phyloP scores from a whole-genome alignment of 2,113 vertebrate species.

The Rhipidura dahli region DNA sequence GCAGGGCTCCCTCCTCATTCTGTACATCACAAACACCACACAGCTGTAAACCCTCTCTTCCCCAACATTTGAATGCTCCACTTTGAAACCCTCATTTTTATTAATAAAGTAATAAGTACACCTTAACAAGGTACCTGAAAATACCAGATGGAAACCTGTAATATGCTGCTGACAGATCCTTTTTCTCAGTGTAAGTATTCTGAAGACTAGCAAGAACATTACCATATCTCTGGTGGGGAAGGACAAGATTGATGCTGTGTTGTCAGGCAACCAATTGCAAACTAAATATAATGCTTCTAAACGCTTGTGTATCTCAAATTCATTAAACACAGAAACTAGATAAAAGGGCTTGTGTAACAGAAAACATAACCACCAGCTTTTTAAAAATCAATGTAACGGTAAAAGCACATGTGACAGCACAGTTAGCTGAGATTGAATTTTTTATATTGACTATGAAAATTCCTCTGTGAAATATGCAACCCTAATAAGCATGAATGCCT shows the following conservation, averaged over 20 bases:
- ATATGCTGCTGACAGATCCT: neutral
- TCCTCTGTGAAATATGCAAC: neutral
- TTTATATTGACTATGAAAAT: neutral
- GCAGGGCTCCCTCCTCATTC: neutral
- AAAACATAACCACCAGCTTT: neutral
- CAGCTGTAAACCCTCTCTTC: neutral
- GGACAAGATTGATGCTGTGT: neutral
- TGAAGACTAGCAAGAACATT: neutral
- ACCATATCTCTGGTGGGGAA: neutral
- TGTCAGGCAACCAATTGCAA: constrained; percentile 22
- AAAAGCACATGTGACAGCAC: neutral
- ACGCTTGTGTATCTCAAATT: neutral
- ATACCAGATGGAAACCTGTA: neutral
- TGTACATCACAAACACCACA: neutral
- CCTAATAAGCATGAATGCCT: neutral
- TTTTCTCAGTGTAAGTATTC: neutral
- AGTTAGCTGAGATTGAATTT: neutral
- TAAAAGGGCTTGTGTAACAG: neutral
- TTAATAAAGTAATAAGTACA: neutral
- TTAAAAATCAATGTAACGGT: neutral
- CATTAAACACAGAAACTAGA: neutral
- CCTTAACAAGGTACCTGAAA: neutral
- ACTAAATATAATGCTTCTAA: neutral
- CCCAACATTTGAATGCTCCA: neutral
- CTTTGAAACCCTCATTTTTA: neutral